Evolutionary conservation across 2,113 vertebrate genomes (phyloP), one percentile per base, ranked within the genome.

Genomic region (Thermophis baileyi): DNA sequence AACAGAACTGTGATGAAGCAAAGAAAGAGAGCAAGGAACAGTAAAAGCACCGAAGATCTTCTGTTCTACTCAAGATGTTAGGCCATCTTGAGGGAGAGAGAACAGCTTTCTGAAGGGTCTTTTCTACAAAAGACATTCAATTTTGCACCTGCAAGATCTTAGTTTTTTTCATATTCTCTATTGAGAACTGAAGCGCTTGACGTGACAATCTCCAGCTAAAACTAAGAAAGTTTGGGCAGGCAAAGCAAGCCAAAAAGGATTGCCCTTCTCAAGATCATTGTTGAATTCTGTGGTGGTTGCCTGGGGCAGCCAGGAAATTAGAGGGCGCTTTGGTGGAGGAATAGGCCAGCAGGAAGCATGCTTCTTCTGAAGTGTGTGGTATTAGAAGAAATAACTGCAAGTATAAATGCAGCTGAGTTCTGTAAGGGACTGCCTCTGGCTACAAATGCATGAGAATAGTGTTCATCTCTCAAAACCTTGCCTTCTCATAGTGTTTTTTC

Each of bases 11-110:
- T 35, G 96, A 96, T 91, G 97, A 97, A 0, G 95, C 95, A 93
- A 98, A 96, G 95, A 97, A 97, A 94, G 98, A 97, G 94, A 98
- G 97, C 93, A 97, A 98, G 95, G 98, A 98, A 94, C 98, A 98
- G 96, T 98, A 98, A 98, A 96, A 94, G 81, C 93, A 50, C 96
- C 74, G 91, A 74, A 88, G 51, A 24, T 89, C n/a, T 57, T 93
- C 54, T 93, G 89, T 90, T 63, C 89, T 57, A 86, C 44, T 93
- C 85, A 85, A 85, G 88, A 90, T 93, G 92, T 74, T 40, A 27
- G 35, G 94, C 96, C 96, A 94, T 97, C 94, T 87, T 93, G 96
- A 95, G 94, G 96, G 95, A 96, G 95, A 20, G 97, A 96, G 96
- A 97, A 91, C 95, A 92, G 53, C 91, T 92, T 95, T 96, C 94